Percentiles rank a stretch among this genome's conserved stretches.
These are phyloP conservation scores for Eudyptes chrysolophus DNA, from an alignment of 2,113 vertebrate genomes.

Conservation along the genomic window DNA sequence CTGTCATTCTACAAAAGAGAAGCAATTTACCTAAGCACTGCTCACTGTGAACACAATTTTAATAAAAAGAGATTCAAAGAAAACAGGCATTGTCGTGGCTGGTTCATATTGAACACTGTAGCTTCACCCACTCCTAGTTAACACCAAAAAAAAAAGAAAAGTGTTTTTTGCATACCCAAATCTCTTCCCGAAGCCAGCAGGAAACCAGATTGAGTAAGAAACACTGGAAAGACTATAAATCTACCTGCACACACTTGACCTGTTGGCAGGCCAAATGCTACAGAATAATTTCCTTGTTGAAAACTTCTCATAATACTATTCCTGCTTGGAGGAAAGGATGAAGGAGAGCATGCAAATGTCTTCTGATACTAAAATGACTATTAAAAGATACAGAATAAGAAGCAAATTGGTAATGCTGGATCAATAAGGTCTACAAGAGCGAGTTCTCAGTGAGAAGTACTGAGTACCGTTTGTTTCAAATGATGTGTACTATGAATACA, in stretches of 20 bases:
- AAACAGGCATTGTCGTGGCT: not conserved
- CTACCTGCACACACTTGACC: not conserved
- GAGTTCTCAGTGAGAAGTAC: not conserved
- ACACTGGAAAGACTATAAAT: not conserved
- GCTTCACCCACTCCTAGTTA: not conserved
- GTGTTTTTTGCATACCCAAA: not conserved
- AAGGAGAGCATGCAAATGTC: not conserved
- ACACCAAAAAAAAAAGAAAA: too few species aligned
- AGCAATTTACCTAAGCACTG: not conserved
- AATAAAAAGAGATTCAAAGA: not conserved
- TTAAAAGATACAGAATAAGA: not conserved
- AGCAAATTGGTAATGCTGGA: not conserved
- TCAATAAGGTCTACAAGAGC: not conserved
- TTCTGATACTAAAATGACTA: not conserved
- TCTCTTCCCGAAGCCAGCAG: not conserved
- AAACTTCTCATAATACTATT: not conserved
- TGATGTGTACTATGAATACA: not conserved
- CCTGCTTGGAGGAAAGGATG: not conserved
- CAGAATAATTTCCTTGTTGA: not conserved
- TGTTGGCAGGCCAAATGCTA: not conserved
- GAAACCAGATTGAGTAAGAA: not conserved
- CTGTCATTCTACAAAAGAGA: fast-evolving
- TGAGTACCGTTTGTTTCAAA: not conserved
- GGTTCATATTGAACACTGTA: not conserved
- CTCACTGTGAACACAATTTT: fast-evolving